Base-by-base conservation (phyloP, 1,140 invertebrate genomes). In the Ectropis grisescens region DNA sequence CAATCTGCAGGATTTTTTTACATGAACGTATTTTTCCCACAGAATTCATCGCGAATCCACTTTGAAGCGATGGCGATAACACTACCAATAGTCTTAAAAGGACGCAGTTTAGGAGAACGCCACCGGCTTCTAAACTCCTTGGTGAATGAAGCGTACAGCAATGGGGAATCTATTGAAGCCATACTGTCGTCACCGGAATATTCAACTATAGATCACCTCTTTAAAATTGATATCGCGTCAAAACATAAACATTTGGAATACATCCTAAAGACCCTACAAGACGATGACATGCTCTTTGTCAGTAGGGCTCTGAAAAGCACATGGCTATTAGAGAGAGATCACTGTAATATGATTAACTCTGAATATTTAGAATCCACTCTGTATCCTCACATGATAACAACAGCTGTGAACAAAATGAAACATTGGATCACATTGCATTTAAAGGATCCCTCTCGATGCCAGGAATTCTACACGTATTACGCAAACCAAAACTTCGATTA, bases 191-290 rank as follows among this genome's bases (percentile, higher is more conserved):
- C n/a, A n/a, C 34, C 52, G 6, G 68, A 75, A 43, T 12, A 24
- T 16, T 48, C 54, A 13, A 39, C 52, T 9, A 28, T 71, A 11
- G 68, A 72, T 27, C 47, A 50, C 29, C 37, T 76, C 8, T 69
- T 71, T 27, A 72, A 76, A 47, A 69, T 76, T 11, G 58, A 70
- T 14, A 14, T 76, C 9, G 69, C 71, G 2, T 58, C 54, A 8
- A 52, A 58, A 32, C 36, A 58, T 11, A 52, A 34, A 33, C 26
- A 69, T 33, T 39, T 62, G 9, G 47, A 66, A 9, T 76, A 52
- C 29, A 66, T 70, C 11, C 4, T 76, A 11, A 27, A 47, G 23
- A 66, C 47, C 25, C 32, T 76, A 2, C 58, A 62, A 50, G 42
- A 58, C 15, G 46, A 59, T 7, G 53, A 66, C 22, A 58, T 76